These are phyloP conservation scores for Microplitis demolitor DNA, from an alignment of 1,140 invertebrate species.

Conservation along the genomic window DNA sequence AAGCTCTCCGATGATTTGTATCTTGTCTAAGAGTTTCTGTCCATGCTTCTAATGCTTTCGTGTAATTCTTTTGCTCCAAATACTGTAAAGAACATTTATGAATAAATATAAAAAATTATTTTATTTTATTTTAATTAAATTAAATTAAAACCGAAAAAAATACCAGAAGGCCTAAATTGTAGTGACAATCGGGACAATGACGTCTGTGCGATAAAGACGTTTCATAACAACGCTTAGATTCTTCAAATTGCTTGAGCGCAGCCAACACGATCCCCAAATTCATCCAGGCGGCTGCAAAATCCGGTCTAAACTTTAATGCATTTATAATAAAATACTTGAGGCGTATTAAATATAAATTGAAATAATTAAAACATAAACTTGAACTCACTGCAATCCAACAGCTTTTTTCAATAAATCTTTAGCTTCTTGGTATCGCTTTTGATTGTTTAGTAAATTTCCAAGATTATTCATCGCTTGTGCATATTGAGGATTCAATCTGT, in stretches of 20 bases:
- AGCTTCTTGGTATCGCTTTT: conserved; percentile 74
- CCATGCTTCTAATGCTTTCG: conserved; percentile 74
- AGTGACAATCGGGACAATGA: conserved; percentile 91
- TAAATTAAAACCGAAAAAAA: conserved; percentile 37
- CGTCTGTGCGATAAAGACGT: conserved; percentile 76
- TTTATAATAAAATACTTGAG: neutral
- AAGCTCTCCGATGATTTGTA: conserved; percentile 80
- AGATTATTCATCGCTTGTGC: conserved; percentile 98
- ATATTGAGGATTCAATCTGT: conserved; percentile 84
- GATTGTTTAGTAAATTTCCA: conserved; percentile 88
- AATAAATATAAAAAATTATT: conserved; percentile 16
- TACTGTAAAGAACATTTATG: conserved; percentile 59
- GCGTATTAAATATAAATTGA: neutral
- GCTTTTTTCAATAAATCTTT: conserved; percentile 78
- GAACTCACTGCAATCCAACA: conserved; percentile 71
- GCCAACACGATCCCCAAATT: conserved; percentile 93
- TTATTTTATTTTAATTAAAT: conserved; percentile 1
- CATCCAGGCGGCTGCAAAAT: conserved; percentile 97
- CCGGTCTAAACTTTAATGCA: conserved; percentile 63
- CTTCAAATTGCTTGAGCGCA: conserved; percentile 70
- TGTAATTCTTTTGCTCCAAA: conserved; percentile 65
- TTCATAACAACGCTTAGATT: conserved; percentile 80
- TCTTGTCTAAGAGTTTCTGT: conserved; percentile 78
- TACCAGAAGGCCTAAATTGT: conserved; percentile 93
- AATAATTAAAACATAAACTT: conserved; percentile 23